phyloP scores from a whole-genome alignment of 1,140 invertebrate species.

The Lordiphosa collinella region DNA sequence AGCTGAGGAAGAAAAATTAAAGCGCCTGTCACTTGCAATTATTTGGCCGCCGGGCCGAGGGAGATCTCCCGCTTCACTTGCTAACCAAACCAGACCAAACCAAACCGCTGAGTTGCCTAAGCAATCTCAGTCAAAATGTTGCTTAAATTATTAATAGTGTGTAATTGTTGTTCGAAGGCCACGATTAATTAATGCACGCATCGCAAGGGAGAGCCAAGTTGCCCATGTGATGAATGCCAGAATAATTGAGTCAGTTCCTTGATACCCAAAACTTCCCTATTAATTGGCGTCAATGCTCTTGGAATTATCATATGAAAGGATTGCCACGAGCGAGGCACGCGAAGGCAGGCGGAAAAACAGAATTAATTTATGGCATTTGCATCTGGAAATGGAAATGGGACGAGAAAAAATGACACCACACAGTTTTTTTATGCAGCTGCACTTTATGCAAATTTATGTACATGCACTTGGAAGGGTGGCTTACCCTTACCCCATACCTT shows the following conservation, averaged over 20 bases:
- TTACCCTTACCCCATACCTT: background rate
- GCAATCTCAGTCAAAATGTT: constrained; percentile 14
- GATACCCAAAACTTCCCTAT: background rate
- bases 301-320: constrained; percentile 41
- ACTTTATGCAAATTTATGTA: constrained; percentile 47
- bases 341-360: background rate
- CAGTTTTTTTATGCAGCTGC: constrained; percentile 50
- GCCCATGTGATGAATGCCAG: background rate
- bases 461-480: background rate
- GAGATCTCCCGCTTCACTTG: constrained; percentile 32
- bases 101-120: constrained; percentile 38
- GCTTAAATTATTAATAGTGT: constrained; percentile 56
- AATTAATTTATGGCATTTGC: constrained; percentile 12
- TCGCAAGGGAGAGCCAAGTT: background rate
- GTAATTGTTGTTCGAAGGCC: constrained; percentile 20
- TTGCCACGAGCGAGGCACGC: constrained; percentile 28
- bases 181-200: constrained; percentile 44
- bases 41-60: constrained; percentile 45
- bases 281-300: constrained; percentile 28
- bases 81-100: constrained; percentile 46
- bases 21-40: constrained; percentile 75
- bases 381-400: constrained; percentile 30
- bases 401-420: constrained; percentile 31
- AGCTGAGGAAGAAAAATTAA: constrained; percentile 73
- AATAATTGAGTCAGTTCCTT: background rate